Conservation (phyloP, 2,888 invertebrate genomes). For the Philonicus albiceps region DNA sequence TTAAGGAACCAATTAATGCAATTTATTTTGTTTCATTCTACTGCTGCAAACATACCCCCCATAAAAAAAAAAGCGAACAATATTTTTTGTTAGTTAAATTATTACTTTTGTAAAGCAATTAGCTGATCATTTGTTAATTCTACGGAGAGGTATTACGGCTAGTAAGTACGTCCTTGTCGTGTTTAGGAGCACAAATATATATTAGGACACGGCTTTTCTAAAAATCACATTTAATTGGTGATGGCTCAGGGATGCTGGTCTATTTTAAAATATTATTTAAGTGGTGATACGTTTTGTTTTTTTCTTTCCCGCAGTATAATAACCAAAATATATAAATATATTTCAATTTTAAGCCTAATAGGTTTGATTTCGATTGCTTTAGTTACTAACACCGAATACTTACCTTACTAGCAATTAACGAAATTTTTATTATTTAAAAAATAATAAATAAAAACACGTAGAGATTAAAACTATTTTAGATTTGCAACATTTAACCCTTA, state of each 20-base stretch:
- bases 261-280: neutral
- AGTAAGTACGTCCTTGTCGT: conserved; percentile 48
- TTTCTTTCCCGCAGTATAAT: neutral
- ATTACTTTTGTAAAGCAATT: conserved; percentile 12
- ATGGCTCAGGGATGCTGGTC: conserved; percentile 47
- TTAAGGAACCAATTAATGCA: neutral
- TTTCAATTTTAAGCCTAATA: no score
- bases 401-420: neutral
- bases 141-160: neutral
- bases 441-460: no score
- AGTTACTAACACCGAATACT: neutral
- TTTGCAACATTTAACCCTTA: no score
- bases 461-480: no score
- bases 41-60: conserved; percentile 1
- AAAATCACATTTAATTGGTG: conserved; percentile 29
- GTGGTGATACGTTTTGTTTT: neutral
- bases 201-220: conserved; percentile 50
- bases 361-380: neutral
- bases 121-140: conserved; percentile 20
- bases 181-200: conserved; percentile 50
- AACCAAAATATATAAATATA: neutral
- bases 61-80: conserved; percentile 1
- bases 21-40: neutral
- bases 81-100: neutral
- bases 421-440: no score